phyloP scores from a whole-genome alignment of 1,140 invertebrate species.

The Glossosoma conforme region DNA sequence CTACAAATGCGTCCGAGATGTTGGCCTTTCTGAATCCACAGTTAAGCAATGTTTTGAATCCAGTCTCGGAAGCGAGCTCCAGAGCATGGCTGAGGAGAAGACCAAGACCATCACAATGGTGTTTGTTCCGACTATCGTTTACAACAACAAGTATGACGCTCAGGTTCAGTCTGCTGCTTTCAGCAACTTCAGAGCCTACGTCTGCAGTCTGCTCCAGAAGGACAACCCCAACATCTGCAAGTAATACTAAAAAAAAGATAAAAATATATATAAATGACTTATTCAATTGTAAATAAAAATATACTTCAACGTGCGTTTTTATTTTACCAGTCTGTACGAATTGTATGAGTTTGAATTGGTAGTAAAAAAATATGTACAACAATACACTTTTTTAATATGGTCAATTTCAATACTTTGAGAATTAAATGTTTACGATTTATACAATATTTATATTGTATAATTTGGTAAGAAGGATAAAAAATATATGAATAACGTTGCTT shows the following conservation, averaged over 20 bases:
- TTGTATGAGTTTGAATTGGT: too few species aligned
- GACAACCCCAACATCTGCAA: conserved; percentile 12
- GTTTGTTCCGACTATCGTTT: conserved; percentile 27
- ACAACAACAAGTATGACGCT: conserved; percentile 10
- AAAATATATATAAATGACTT: too few species aligned
- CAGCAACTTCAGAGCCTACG: conserved; percentile 16
- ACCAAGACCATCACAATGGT: conserved; percentile 14
- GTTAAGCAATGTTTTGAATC: conserved; percentile 14
- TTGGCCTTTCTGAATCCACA: conserved; percentile 1
- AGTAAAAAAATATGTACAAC: too few species aligned
- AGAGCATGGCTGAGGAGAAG: conserved; percentile 10
- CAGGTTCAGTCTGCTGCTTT: conserved; percentile 12
- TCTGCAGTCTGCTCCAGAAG: conserved; percentile 11
- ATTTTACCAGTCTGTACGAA: too few species aligned
- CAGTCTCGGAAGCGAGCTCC: conserved; percentile 9
- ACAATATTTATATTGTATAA: too few species aligned
- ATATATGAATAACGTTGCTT: too few species aligned
- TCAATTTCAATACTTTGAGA: too few species aligned
- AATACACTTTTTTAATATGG: too few species aligned
- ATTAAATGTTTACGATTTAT: too few species aligned
- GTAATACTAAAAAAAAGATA: neutral
- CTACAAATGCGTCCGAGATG: conserved; percentile 7
- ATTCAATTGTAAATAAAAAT: too few species aligned
- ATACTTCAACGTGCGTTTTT: too few species aligned
- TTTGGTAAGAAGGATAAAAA: too few species aligned